Evolutionary conservation across 2,888 invertebrate genomes (phyloP), one percentile per base, ranked within the genome.

Genomic region (Cephus rjabovi): DNA sequence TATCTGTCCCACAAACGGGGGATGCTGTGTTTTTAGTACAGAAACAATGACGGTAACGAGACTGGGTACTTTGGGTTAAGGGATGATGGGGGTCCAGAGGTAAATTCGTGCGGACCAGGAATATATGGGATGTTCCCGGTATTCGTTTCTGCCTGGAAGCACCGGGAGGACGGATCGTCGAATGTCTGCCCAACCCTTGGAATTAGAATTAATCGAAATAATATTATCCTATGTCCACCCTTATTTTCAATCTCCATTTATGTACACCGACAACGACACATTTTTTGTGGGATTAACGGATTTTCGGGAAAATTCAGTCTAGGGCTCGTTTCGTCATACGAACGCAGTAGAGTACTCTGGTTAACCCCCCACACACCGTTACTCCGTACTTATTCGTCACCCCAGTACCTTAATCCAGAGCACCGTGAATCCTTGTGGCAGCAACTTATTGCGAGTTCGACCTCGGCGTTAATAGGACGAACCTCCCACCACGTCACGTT

Each of bases 211-310:
- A 56, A 23, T 9, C 9, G 56, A 23, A 56, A 56, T 23, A 23
- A 56, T 23, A 23, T 56, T 56, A 56, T 56, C 9, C 9, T 3
- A 9, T 56, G 23, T 56, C 56, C 23, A 23, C 56, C 56, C 56
- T 56, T 56, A 56, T 23, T 56, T 56, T 23, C 2, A 23, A 6
- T 35, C 12, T 1, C 9, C 23, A 0, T 15, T 6, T 40, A 15
- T 15, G 1, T 15, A 15, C 15, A 56, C 0, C 9, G 23, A 9
- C 1, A 23, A 9, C 0, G 23, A 23, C 0, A 23, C 1, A 23
- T 3, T 56, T 23, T 56, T 56, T 15, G 12, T 2, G 23, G 56
- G 23, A 9, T 23, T 56, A 56, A 23, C 23, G 9, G 56, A 23
- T 23, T 56, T 56, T 56, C 9, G 1, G 4, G 9, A 56, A 23